A percentile compares a stretch with the other conserved stretches of the same genome.
Conservation (phyloP, 2,797 vertebrate species). For the Microhierax caerulescens region DNA sequence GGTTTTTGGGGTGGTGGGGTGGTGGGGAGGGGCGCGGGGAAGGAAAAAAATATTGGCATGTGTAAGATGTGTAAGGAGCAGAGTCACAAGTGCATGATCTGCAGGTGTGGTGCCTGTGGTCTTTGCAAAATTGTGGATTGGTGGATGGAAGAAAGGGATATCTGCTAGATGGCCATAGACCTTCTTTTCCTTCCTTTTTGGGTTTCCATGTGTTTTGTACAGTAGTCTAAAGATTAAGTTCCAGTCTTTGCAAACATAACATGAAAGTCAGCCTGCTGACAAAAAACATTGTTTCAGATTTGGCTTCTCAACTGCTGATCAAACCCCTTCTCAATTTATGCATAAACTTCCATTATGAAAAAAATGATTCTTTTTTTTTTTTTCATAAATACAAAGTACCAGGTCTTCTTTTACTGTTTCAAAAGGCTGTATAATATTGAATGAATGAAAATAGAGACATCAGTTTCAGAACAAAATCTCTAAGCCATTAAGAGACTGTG, state of each 20-base stretch:
- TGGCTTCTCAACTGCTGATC: not conserved
- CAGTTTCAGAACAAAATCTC: not conserved
- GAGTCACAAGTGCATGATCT: not conserved
- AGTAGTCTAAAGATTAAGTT: not conserved
- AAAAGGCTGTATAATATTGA: not conserved
- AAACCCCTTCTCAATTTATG: not conserved
- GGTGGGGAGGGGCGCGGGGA: rapidly evolving
- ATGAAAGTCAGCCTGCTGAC: not conserved
- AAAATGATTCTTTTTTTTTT: not conserved
- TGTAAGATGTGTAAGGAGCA: not conserved
- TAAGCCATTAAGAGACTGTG: not conserved
- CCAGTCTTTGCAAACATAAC: not conserved
- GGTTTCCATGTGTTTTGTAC: not conserved
- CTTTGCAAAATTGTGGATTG: not conserved
- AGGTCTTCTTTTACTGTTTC: not conserved
- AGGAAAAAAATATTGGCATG: not conserved
- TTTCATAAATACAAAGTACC: not conserved
- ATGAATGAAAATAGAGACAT: not conserved
- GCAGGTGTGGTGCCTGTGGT: not conserved
- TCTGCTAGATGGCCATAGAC: not conserved
- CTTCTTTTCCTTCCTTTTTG: not conserved
- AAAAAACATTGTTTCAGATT: not conserved
- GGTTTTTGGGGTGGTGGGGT: not conserved
- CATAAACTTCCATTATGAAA: not conserved
- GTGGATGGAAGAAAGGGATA: not conserved